Evolutionary conservation across 2,113 vertebrate genomes (phyloP).

Genomic region (Amblyornis subalaris): DNA sequence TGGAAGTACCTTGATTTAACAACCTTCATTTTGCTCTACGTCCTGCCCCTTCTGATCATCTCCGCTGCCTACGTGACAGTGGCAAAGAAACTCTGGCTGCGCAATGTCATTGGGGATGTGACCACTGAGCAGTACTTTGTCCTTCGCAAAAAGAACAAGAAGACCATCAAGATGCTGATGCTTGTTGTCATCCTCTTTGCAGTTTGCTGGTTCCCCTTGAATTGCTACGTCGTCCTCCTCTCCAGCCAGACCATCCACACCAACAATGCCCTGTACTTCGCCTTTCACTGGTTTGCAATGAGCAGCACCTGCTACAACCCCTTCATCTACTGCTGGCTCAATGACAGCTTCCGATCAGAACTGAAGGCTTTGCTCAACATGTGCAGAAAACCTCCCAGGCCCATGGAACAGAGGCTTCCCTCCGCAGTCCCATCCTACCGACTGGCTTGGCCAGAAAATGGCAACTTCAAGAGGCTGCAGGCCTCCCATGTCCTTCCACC

Average conservation of each 20-base stretch:
- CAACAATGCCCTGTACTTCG: constrained; percentile 87
- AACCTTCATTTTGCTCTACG: constrained; percentile 88
- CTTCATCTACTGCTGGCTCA: constrained; percentile 96
- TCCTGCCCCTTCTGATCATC: constrained; percentile 89
- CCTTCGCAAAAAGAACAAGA: constrained; percentile 81
- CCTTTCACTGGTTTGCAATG: constrained; percentile 94
- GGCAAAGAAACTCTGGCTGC: constrained; percentile 87
- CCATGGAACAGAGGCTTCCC: constrained; percentile 21
- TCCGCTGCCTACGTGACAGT: constrained; percentile 83
- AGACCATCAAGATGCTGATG: constrained; percentile 91
- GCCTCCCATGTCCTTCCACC: constrained; percentile 65
- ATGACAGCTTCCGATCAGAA: constrained; percentile 86
- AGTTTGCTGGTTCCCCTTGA: constrained; percentile 93
- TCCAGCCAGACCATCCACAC: constrained; percentile 87
- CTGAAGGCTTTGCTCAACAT: constrained; percentile 80
- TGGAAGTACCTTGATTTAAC: constrained; percentile 91
- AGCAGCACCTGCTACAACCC: constrained; percentile 97
- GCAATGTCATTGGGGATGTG: constrained; percentile 84
- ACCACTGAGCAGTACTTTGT: constrained; percentile 86
- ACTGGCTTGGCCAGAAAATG: constrained; percentile 64
- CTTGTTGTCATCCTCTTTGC: constrained; percentile 89
- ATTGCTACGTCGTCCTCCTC: constrained; percentile 90
- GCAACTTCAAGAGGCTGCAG: constrained; percentile 44
- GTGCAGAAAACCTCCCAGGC: constrained; percentile 69
- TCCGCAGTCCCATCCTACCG: constrained; percentile 68